Conservation (phyloP, 2,113 vertebrate genomes). For the Bambusicola thoracicus region DNA sequence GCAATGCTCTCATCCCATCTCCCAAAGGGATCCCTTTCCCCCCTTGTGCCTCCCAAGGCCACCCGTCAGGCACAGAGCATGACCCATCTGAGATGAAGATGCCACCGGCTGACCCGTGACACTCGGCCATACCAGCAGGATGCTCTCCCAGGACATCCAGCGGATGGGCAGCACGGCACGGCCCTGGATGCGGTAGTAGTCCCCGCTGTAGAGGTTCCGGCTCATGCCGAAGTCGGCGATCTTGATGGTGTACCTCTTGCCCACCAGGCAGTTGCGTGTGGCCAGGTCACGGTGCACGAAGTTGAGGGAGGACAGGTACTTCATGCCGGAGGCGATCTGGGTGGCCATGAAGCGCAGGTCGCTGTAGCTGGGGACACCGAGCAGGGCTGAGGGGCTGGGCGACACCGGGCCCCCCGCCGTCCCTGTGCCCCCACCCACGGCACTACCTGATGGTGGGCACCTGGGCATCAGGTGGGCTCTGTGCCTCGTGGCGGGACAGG, state of each 20-base stretch:
- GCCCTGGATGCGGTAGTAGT: constrained; percentile 97
- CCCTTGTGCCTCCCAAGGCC: background rate
- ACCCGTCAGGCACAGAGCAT: no score
- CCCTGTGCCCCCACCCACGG: rapidly evolving
- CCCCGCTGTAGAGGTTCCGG: constrained; percentile 95
- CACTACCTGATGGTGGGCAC: constrained; percentile 81
- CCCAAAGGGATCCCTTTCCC: background rate
- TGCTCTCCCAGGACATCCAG: constrained; percentile 99
- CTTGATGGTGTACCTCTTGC: constrained; percentile 94
- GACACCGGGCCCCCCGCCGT: rapidly evolving
- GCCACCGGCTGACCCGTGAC: no score
- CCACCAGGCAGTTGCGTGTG: constrained; percentile 96
- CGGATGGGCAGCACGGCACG: constrained; percentile 97
- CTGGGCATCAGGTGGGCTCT: constrained; percentile 55
- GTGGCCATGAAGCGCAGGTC: constrained; percentile 88
- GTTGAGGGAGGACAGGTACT: constrained; percentile 95
- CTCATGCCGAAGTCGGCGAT: constrained; percentile 99
- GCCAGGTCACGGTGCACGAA: constrained; percentile 98
- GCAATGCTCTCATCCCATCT: rapidly evolving
- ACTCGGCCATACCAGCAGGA: constrained; percentile 83
- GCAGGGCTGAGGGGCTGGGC: rapidly evolving
- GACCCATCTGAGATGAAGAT: no score
- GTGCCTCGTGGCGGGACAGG: constrained; percentile 87
- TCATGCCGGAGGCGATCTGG: constrained; percentile 97
- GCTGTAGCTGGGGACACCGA: constrained; percentile 72